Base-by-base conservation (phyloP, 2,113 vertebrate genomes). In the Irena cyanogastra region DNA sequence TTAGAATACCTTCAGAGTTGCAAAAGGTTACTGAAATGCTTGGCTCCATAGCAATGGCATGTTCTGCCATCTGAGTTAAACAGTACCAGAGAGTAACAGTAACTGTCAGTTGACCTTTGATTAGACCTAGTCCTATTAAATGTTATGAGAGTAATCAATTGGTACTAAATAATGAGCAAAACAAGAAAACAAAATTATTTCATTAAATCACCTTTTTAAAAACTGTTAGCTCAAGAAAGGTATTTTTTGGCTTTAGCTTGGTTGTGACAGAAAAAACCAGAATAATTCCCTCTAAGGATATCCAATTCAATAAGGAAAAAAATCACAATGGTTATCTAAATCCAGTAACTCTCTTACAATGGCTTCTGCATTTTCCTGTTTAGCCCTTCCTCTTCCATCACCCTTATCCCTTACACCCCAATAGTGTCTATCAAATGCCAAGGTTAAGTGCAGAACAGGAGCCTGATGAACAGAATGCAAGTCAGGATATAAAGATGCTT, bases 21-120 rank as follows among this genome's bases (percentile, higher is more conserved):
- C 68, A 92, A 74, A 89, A 95, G 16, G 6, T 80, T 82, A 37
- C 9, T 65, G 63, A 61, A 90, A 83, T 68, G 14, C 24, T 95
- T 96, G 80, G 17, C 33, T 87, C 79, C 49, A 49, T 15, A 75
- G 28, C 37, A n/a, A n/a, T n/a, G n/a, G n/a, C 50, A 11, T 84
- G 13, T 76, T 86, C 56, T 85, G 57, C 35, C 42, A 69, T 88
- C 52, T 83, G 53, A 91, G 28, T 80, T 78, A 88, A 96, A 61
- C 35, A 60, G 35, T 50, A 90, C 6, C 27, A 76, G 39, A 80
- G 8, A 91, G 27, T 83, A 90, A 93, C 47, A 90, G 23, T 59
- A 91, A 93, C 74, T 97, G 82, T 76, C 87, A 86, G 50, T 26
- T 93, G 95, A 94, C 70, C 66, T 93, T 90, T 76, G 74, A 90